These are phyloP conservation scores for Meteorus colon DNA, from an alignment of 2,888 invertebrate species.

Conservation along the genomic window DNA sequence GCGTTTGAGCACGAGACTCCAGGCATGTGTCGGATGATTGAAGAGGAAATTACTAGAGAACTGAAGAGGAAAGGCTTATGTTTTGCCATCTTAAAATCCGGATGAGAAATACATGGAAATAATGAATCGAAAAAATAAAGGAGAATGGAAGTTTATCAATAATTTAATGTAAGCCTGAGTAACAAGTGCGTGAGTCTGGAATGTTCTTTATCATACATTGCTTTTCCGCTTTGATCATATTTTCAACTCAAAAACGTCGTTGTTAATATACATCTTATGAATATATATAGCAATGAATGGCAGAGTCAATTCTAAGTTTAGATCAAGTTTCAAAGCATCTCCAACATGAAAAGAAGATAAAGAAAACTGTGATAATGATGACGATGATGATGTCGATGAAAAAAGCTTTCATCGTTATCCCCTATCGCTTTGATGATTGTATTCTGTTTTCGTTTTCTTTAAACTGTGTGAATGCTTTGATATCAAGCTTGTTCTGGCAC, in stretches of 20 bases:
- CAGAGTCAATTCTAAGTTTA: conserved; percentile 15
- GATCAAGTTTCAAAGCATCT: background rate
- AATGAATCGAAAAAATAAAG: background rate
- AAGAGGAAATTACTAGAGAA: conserved; percentile 36
- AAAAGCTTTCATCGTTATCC: conserved; percentile 10
- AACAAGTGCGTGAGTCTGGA: conserved; percentile 28
- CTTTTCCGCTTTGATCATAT: background rate
- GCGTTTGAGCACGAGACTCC: background rate
- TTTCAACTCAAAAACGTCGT: background rate
- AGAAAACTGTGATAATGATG: conserved; percentile 6
- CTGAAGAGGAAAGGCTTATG: conserved; percentile 36
- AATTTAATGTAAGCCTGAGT: background rate
- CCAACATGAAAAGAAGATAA: conserved; percentile 14
- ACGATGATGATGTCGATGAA: background rate
- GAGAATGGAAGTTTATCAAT: conserved; percentile 18
- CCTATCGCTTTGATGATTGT: conserved; percentile 5
- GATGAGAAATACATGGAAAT: background rate
- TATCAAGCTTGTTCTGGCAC: conserved; percentile 1
- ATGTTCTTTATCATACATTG: background rate
- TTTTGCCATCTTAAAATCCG: background rate
- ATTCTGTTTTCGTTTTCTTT: background rate
- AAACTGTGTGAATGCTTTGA: background rate
- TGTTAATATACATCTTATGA: background rate
- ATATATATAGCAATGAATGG: background rate
- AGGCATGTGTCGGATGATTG: conserved; percentile 38